These are phyloP conservation scores for Temnothorax curvispinosus DNA, from an alignment of 1,140 invertebrate genomes.

Conservation along the genomic window DNA sequence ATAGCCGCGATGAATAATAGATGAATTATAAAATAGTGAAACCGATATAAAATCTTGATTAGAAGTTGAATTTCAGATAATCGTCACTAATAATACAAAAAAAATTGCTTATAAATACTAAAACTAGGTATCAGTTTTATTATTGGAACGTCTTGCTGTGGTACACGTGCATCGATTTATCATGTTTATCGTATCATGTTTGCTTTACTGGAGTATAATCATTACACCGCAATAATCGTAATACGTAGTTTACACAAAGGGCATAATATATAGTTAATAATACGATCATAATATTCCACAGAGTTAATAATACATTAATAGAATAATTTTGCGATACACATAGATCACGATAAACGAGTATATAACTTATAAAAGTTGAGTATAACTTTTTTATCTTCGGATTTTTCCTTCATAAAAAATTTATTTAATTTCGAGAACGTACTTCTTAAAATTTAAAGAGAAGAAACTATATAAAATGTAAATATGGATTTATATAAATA, in stretches of 20 bases:
- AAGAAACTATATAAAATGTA: background rate
- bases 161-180: slow-evolving; percentile 4
- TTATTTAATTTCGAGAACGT: background rate
- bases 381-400: background rate
- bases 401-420: background rate
- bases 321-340: background rate
- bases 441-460: background rate
- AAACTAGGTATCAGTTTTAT: background rate
- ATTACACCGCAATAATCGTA: background rate
- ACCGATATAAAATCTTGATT: background rate
- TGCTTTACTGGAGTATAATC: background rate
- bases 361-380: background rate
- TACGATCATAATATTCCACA: slow-evolving; percentile 1
- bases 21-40: background rate
- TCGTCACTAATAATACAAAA: background rate
- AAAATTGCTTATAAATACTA: background rate
- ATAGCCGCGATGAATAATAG: background rate
- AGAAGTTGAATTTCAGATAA: background rate
- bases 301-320: background rate
- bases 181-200: background rate
- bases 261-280: slow-evolving; percentile 29
- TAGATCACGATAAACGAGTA: background rate
- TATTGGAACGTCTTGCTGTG: background rate
- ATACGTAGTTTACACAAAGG: background rate
- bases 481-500: slow-evolving; percentile 5